Evolutionary conservation across 2,113 vertebrate genomes (phyloP), one percentile per base, ranked within the genome.

Genomic region (Dasyprocta punctata): DNA sequence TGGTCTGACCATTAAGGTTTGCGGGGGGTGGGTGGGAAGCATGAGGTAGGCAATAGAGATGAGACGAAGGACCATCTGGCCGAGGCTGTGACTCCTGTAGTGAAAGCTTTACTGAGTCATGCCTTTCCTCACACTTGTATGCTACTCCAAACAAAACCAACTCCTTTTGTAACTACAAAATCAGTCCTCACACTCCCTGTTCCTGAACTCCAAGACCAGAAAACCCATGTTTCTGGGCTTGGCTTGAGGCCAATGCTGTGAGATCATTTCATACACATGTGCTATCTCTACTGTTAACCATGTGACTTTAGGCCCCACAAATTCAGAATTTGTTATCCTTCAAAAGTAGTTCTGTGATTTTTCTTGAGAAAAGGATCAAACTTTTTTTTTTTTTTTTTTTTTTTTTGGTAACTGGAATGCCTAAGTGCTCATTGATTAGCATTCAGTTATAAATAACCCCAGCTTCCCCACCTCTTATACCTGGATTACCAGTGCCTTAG

Each of bases 261-360:
- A 92, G 77, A 47, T 81, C 67, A 83, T 88, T 90, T 82, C 77
- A 71, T n/a, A 78, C 63, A 61, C 10, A 33, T 14, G 17, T 69
- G 17, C 80, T 81, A 0, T 80, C 69, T 24, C 82, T 80, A 56
- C 3, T 13, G 5, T 85, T 77, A 96, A 82, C 93, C 19, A 54
- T 41, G 33, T 95, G 88, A 60, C 49, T 84, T 75, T 80, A 54
- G 67, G 69, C 41, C 9, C 44, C 87, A 60, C 17, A 75, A 65
- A 78, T 89, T 58, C 41, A 86, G 69, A 87, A 71, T 80, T 85
- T 88, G 58, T 61, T 36, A 61, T 94, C 56, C 92, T 97, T 93
- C 73, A 54, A 47, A 90, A 92, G 73, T 88, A 83, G 69, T 71
- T 49, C 52, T 95, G 44, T 92, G 77, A 58, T 58, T 92, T 83